Percentiles rank a stretch among this genome's conserved stretches.
Conservation (phyloP, 1,140 invertebrate species). For the Cydia pomonella region DNA sequence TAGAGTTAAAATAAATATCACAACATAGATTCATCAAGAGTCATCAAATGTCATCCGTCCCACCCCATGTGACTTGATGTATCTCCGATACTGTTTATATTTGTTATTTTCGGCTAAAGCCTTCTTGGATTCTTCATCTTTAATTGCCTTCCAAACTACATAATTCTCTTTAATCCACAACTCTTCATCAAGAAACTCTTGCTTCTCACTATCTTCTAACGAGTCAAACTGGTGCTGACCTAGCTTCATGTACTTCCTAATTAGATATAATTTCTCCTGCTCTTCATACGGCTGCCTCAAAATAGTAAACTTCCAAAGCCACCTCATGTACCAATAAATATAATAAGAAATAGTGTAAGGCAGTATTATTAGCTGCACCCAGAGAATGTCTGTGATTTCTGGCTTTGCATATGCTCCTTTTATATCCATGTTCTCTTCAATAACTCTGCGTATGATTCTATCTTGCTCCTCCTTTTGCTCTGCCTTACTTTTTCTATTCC, state of each 20-base stretch:
- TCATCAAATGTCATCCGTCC: constrained; percentile 91
- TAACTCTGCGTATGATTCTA: constrained; percentile 87
- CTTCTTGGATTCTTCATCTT: constrained; percentile 91
- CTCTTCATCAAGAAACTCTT: constrained; percentile 87
- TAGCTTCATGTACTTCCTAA: constrained; percentile 88
- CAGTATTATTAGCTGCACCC: constrained; percentile 89
- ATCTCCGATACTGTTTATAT: constrained; percentile 90
- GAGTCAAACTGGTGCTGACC: constrained; percentile 85
- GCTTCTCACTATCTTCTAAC: constrained; percentile 87
- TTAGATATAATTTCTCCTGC: constrained; percentile 92
- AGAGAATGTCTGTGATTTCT: constrained; percentile 87
- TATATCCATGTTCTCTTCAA: constrained; percentile 95
- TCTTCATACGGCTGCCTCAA: constrained; percentile 87
- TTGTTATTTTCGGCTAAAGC: constrained; percentile 89
- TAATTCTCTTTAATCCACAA: constrained; percentile 93
- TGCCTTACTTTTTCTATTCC: constrained; percentile 83
- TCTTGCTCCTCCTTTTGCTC: constrained; percentile 90
- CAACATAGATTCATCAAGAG: constrained; percentile 73
- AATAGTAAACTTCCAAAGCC: constrained; percentile 91
- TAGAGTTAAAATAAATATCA: constrained; percentile 36
- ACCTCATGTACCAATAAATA: constrained; percentile 87
- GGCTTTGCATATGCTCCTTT: constrained; percentile 94
- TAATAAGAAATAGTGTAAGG: constrained; percentile 87
- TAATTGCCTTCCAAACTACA: constrained; percentile 87
- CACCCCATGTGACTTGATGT: constrained; percentile 89